Evolutionary conservation across 1,140 invertebrate species (phyloP).

Genomic region (Pinna nobilis): DNA sequence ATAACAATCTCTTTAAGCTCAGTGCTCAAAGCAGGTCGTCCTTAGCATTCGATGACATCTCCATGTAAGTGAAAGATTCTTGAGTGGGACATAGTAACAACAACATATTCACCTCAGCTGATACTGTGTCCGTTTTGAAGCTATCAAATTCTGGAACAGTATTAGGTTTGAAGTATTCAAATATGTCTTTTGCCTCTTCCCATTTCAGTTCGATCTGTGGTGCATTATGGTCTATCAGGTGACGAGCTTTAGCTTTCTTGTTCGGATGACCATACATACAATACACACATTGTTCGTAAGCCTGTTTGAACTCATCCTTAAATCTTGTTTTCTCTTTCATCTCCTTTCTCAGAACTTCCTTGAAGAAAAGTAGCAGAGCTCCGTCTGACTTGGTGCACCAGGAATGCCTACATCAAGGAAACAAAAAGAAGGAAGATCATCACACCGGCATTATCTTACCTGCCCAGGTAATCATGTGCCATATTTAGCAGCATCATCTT

Average conservation of each 20-base stretch:
- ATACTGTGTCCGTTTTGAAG: constrained; percentile 83
- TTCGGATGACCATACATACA: constrained; percentile 91
- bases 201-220: constrained; percentile 84
- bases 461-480: constrained; percentile 88
- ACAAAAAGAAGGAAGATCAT: not conserved
- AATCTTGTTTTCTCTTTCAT: constrained; percentile 73
- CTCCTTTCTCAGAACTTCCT: constrained; percentile 83
- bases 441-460: constrained; percentile 69
- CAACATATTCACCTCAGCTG: constrained; percentile 72
- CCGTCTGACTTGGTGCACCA: constrained; percentile 88
- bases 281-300: constrained; percentile 91
- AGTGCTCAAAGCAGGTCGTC: not conserved
- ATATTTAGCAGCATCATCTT: constrained; percentile 81
- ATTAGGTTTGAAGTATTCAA: constrained; percentile 88
- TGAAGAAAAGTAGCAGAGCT: constrained; percentile 84
- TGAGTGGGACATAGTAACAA: not conserved
- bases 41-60: not conserved
- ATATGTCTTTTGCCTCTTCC: constrained; percentile 85
- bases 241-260: constrained; percentile 82
- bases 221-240: constrained; percentile 88
- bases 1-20: not conserved
- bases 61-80: no score
- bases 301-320: constrained; percentile 80
- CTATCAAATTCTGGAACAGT: constrained; percentile 90
- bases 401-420: constrained; percentile 74